Percentiles rank a stretch among this genome's conserved stretches.
These are phyloP conservation scores for Phymastichus coffea DNA, from an alignment of 1,140 invertebrate species.

Conservation along the genomic window DNA sequence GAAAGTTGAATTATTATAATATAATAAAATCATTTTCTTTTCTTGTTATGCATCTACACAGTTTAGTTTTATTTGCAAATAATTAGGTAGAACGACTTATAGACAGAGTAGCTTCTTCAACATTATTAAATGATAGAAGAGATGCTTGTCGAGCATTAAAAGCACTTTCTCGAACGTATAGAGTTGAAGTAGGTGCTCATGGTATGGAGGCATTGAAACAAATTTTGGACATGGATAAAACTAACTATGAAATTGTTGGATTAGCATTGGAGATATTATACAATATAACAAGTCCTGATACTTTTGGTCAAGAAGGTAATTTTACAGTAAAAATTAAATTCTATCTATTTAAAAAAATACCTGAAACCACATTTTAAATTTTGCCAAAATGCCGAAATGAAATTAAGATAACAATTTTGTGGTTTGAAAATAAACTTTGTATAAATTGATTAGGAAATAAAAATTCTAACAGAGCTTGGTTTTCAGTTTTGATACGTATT, in stretches of 20 bases:
- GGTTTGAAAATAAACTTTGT: too few relatives aligned
- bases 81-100: constrained; percentile 88
- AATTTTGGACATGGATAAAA: constrained; percentile 79
- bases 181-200: constrained; percentile 93
- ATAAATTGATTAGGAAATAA: too few relatives aligned
- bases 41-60: not conserved
- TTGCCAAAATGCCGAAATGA: too few relatives aligned
- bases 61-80: constrained; percentile 19
- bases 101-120: constrained; percentile 88
- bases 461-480: too few relatives aligned
- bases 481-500: too few relatives aligned
- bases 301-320: constrained; percentile 79
- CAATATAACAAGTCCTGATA: constrained; percentile 84
- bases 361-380: not conserved
- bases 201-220: constrained; percentile 86
- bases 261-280: constrained; percentile 90
- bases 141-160: constrained; percentile 96
- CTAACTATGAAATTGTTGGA: constrained; percentile 88
- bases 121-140: constrained; percentile 88
- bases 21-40: not conserved
- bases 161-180: constrained; percentile 88
- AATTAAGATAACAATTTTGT: too few relatives aligned
- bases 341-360: not conserved
- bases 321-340: too few relatives aligned
- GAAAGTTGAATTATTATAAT: constrained; percentile 5